Evolutionary conservation across 2,888 invertebrate genomes (phyloP), one percentile per base, ranked within the genome.

Genomic region (Lasioglossum leucozonium): DNA sequence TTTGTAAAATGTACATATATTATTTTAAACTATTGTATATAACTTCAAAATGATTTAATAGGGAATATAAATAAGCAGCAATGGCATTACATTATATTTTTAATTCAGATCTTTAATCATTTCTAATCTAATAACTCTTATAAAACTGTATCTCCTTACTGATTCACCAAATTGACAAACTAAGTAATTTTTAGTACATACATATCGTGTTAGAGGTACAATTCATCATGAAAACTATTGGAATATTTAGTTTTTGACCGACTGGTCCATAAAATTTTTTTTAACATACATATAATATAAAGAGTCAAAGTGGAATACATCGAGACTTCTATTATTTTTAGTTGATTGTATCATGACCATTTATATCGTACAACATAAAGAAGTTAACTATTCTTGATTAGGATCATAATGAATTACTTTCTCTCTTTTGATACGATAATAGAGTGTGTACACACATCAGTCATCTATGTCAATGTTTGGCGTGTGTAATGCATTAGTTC

Each of bases 131-230:
- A 79, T 84, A 86, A 73, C 87, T 85, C 87, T 58, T 88, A 81
- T 83, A 90, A 78, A 86, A 91, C 65, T 69, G 77, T 85, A 72
- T 84, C 78, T 88, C 80, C 72, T 88, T 85, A 86, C 79, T 72
- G 58, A 85, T 84, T 81, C 85, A 84, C 89, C 80, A 79, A 81
- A 81, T 87, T 86, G 82, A 91, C 88, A 82, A 90, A 88, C 89
- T 89, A 91, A 90, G 85, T 93, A 93, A 92, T 91, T 92, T 93
- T 92, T 92, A 92, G 92, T 93, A 91, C 88, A 92, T 93, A 93
- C 93, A 93, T 93, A 93, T 93, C 93, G 91, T 91, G 76, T 91
- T 93, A 93, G 91, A 90, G 86, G 89, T 93, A 93, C 92, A 90
- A 92, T 88, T 87, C 80, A 84, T 85, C 82, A 72, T 84, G 74